Evolutionary conservation across 1,140 invertebrate species (phyloP), one percentile per base, ranked within the genome.

Genomic region (Pseudachorutes palmiensis): DNA sequence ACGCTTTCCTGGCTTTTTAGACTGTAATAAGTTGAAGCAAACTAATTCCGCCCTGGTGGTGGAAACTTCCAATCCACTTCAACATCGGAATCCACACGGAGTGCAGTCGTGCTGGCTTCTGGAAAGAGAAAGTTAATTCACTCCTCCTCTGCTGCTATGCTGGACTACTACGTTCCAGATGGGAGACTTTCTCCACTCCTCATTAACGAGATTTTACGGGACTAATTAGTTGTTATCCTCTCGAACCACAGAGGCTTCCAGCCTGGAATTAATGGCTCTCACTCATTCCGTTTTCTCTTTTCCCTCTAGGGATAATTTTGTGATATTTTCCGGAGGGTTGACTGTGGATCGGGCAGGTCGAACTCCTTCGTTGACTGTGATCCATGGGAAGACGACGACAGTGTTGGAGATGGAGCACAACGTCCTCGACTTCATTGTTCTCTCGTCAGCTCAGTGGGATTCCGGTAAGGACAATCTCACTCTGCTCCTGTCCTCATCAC

Each of bases 401-500:
- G 94, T 98, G 61, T 81, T 98, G 72, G 95, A 99, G 83, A 98
- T 99, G 97, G 97, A 99, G 76, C 93, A 98, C 80, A 91, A 89
- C 76, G 94, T 99, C 60, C 86, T 98, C 60, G 95, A 97, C 83
- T 98, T 99, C 83, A 87, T 98, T 75, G 91, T 90, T 31, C 82
- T 97, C 26, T 96, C 91, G 81, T 91, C 97, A 79, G 94, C 88
- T 75, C 93, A 93, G 29, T 98, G 90, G 84, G 83, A 85, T 64
- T 92, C 89, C 77, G 92, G 92, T 94, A 80, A 81, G 81, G 81
- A 5, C 51, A 55, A 2, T 12, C 9, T 16, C 12, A 31, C 2
- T 55, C n/a, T n/a, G n/a, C n/a, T n/a, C n/a, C n/a, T n/a, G n/a
- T n/a, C n/a, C n/a, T n/a, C n/a, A n/a, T n/a, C n/a, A n/a, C n/a